These are phyloP conservation scores for Drosophila infuscata DNA, from an alignment of 2,888 invertebrate genomes.

Conservation along the genomic window DNA sequence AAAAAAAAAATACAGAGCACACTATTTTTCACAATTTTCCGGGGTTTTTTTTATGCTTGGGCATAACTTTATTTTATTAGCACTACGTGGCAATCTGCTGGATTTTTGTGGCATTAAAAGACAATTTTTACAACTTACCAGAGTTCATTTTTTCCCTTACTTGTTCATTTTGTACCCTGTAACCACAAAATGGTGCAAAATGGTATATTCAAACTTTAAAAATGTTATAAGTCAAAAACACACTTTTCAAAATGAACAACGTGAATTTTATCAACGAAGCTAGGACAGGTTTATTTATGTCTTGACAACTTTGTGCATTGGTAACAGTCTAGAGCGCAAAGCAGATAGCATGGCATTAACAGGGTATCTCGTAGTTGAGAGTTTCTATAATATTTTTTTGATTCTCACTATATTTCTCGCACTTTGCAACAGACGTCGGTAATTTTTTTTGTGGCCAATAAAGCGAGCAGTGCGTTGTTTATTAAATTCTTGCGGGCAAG, in stretches of 20 bases:
- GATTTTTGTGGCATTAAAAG: slow-evolving; percentile 80
- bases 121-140: slow-evolving; percentile 81
- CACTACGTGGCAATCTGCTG: slow-evolving; percentile 82
- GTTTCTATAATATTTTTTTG: not conserved
- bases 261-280: not conserved
- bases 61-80: slow-evolving; percentile 82
- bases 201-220: not conserved
- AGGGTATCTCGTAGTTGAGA: not conserved
- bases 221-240: not conserved
- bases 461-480: slow-evolving; percentile 57
- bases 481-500: slow-evolving; percentile 73
- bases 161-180: slow-evolving; percentile 38
- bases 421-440: slow-evolving; percentile 42
- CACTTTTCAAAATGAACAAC: not conserved
- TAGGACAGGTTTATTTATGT: not conserved
- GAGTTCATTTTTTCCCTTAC: slow-evolving; percentile 58
- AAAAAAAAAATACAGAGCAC: slow-evolving; percentile 45
- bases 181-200: not conserved
- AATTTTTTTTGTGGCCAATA: slow-evolving; percentile 64
- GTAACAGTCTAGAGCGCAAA: not conserved
- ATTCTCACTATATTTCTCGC: slow-evolving; percentile 51
- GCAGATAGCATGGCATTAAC: not conserved
- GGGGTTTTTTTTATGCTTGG: slow-evolving; percentile 68
- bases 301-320: not conserved
- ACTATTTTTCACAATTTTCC: slow-evolving; percentile 75